These are phyloP conservation scores for Hemistola chrysoprasaria DNA, from an alignment of 2,888 invertebrate genomes.

Conservation along the genomic window DNA sequence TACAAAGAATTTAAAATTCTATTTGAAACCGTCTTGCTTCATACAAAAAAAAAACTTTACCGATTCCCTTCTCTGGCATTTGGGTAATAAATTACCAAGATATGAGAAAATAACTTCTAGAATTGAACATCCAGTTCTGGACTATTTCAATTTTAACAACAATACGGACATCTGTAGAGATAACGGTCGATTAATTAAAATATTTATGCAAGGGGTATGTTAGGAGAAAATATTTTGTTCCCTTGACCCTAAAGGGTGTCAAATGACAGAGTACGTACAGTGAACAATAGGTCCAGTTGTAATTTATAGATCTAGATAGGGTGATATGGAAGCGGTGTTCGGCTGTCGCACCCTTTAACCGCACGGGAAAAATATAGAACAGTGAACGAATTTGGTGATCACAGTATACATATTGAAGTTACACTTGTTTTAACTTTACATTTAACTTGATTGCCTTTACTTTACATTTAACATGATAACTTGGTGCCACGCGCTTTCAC, in stretches of 20 bases:
- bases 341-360: conserved; percentile 29
- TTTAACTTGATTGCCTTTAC: no score
- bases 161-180: conserved; percentile 20
- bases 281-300: conserved; percentile 45
- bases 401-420: no score
- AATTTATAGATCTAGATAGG: conserved; percentile 55
- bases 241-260: conserved; percentile 30
- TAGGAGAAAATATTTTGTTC: conserved; percentile 28
- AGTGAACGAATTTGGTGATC: not conserved
- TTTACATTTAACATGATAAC: no score
- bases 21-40: no score
- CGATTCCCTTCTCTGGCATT: no score
- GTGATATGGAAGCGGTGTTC: conserved; percentile 35
- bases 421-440: no score
- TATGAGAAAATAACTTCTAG: no score
- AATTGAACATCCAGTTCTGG: no score
- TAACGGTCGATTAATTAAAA: conserved; percentile 26
- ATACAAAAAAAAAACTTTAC: no score
- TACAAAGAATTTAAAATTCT: no score
- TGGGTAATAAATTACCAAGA: no score
- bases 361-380: conserved; percentile 9
- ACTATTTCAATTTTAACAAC: not conserved
- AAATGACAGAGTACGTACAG: conserved; percentile 32
- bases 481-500: no score
- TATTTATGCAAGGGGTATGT: conserved; percentile 18